Evolutionary conservation across 2,888 invertebrate species (phyloP), one percentile per base, ranked within the genome.

Genomic region (Leptinotarsa peninsularis): DNA sequence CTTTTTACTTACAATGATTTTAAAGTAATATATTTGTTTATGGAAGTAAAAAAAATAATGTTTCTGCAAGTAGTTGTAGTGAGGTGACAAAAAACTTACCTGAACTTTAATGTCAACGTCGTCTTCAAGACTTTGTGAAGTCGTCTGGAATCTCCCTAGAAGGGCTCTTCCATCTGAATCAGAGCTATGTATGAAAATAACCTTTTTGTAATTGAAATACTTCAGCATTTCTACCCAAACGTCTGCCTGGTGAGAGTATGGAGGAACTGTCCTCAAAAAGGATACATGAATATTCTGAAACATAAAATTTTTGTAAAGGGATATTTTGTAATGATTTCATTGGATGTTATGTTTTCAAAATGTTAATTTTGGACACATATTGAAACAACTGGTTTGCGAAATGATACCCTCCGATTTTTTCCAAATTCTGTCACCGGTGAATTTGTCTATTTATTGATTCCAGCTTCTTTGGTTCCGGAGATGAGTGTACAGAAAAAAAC

Each of bases 161-260:
- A 98, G 92, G 49, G 97, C 96, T 82, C 98, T 91, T 4, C 98
- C 98, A 88, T 98, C 98, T 17, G 98, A 97, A 88, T 98, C 98
- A 50, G 97, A 97, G 86, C 97, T 96, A 89, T 98, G 97, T 81
- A 99, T 96, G 85, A 98, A 95, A 83, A 98, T 95, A 67, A 98
- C 94, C 89, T 96, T 96, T 90, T 95, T 94, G 84, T 96, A 97
- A 84, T 95, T 94, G 86, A 98, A 96, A 88, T 96, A 94, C 84
- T 95, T 95, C 78, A 99, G 90, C 83, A 99, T 92, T 87, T 98
- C 96, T 4, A 98, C 95, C 98, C 99, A 99, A 5, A 98, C 98
- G 85, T 97, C 97, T 0, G 98, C 98, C 89, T 99, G 99, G 87
- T 99, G 98, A n/a, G 97, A 98, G 88, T 97, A 98, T 0, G 99